Conservation (phyloP, 2,113 vertebrate genomes). For the Trachemys scripta region DNA sequence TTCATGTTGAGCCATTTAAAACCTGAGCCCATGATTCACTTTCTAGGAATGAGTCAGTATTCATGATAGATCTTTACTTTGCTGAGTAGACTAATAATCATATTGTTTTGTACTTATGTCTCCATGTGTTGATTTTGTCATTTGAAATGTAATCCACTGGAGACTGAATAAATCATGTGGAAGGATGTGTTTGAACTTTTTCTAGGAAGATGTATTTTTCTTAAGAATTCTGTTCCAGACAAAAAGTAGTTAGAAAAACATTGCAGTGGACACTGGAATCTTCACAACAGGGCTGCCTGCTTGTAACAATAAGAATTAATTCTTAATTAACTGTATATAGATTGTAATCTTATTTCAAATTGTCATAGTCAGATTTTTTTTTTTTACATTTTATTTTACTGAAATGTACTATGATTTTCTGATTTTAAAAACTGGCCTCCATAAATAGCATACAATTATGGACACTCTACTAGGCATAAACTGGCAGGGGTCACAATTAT, state of each 20-base stretch:
- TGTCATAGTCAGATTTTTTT: neutral
- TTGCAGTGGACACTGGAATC: neutral
- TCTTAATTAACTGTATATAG: neutral
- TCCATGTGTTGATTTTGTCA: neutral
- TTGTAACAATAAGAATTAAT: neutral
- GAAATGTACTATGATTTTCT: neutral
- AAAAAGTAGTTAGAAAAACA: neutral
- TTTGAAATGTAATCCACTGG: neutral
- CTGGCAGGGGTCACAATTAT: neutral
- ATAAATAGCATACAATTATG: accelerated
- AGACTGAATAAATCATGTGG: neutral
- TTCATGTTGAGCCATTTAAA: neutral
- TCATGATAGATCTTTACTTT: neutral
- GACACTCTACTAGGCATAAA: neutral
- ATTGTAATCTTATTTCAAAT: neutral
- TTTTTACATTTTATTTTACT: slow-evolving; percentile 3
- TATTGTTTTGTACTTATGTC: neutral
- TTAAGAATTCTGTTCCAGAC: neutral
- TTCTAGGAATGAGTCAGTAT: accelerated
- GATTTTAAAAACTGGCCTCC: neutral
- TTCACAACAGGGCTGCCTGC: neutral
- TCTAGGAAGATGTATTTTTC: slow-evolving; percentile 20
- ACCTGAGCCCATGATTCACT: neutral
- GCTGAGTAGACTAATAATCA: neutral
- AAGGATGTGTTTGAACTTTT: neutral